Evolutionary conservation across 2,797 vertebrate species (phyloP), one percentile per base, ranked within the genome.

Genomic region (Percopsis omiscomaycus): DNA sequence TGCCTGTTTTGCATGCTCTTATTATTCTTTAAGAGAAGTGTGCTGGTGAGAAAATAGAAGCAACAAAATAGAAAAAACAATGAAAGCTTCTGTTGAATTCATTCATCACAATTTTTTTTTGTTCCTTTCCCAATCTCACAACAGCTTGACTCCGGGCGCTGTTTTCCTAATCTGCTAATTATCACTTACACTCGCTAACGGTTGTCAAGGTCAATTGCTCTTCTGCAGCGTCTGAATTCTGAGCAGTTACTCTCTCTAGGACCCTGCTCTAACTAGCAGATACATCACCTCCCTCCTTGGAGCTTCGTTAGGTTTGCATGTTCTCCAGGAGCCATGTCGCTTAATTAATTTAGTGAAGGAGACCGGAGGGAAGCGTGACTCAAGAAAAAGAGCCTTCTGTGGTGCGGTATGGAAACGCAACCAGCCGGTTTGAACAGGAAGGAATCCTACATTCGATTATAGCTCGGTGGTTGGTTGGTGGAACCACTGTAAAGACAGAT

Each of bases 241-340:
- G 71, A 84, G 79, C 71, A 2, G 50, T 65, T 76, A 74, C 69
- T 85, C 77, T 30, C 30, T 81, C 68, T 66, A 16, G 79, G 87
- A 89, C 86, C 86, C 75, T 15, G 49, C 67, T 72, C 74, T 90
- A 91, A 91, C 86, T 88, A 90, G 88, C 84, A 85, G 82, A 85
- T 92, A 87, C 82, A 89, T 88, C 80, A 79, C 85, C 84, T 70
- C 60, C 84, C 86, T 69, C 55, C 32, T 2, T 70, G 72, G 72
- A 75, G 75, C 82, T 78, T 89, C 87, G 89, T 90, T 91, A 89
- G 88, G 90, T 88, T 68, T 88, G 72, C 84, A 91, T 90, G 86
- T 79, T 85, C 83, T 82, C 75, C 75, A 61, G 85, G 74, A 80
- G 77, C 62, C 79, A 66, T 71, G 81, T 78, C 79, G 85, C 87